phyloP scores from a whole-genome alignment of 2,113 vertebrate species.

The Melanotaenia duboulayi region DNA sequence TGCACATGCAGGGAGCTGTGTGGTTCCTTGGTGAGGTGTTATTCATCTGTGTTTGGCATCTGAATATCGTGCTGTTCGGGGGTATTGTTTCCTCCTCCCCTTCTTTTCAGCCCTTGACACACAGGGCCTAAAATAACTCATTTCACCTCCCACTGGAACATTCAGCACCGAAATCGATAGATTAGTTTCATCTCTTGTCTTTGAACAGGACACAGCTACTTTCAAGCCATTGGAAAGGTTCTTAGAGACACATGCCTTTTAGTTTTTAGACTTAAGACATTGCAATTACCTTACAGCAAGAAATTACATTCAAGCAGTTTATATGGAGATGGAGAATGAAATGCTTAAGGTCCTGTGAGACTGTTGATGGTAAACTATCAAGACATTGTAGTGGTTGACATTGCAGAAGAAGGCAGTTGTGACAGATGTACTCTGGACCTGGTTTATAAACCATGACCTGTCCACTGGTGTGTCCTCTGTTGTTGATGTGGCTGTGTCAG shows the following conservation, averaged over 20 bases:
- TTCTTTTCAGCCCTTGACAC: conserved; percentile 50
- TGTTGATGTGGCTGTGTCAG: too few relatives aligned
- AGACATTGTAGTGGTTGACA: too few relatives aligned
- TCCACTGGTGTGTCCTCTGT: too few relatives aligned
- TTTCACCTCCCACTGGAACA: conserved; percentile 68
- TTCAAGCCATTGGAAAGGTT: conserved; percentile 9
- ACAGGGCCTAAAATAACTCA: conserved; percentile 68
- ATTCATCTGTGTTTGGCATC: conserved; percentile 41
- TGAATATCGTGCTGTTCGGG: conserved; percentile 60
- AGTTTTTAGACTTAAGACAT: conserved; percentile 4
- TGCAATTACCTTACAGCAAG: conserved; percentile 9
- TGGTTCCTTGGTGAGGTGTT: conserved; percentile 48
- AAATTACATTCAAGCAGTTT: not conserved
- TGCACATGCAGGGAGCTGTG: not conserved
- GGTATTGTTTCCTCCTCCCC: conserved; percentile 60
- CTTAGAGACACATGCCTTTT: not conserved
- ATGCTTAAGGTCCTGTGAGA: too few relatives aligned
- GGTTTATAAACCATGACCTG: too few relatives aligned
- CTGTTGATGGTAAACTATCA: too few relatives aligned
- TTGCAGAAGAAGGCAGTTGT: too few relatives aligned
- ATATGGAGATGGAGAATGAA: too few relatives aligned
- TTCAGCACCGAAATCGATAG: conserved; percentile 70
- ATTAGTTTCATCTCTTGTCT: conserved; percentile 61
- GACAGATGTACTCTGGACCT: too few relatives aligned
- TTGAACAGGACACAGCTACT: conserved; percentile 14